A percentile compares a stretch with the other conserved stretches of the same genome.
Conservation (phyloP, 1,140 invertebrate species). For the Ditylenchus dipsaci region DNA sequence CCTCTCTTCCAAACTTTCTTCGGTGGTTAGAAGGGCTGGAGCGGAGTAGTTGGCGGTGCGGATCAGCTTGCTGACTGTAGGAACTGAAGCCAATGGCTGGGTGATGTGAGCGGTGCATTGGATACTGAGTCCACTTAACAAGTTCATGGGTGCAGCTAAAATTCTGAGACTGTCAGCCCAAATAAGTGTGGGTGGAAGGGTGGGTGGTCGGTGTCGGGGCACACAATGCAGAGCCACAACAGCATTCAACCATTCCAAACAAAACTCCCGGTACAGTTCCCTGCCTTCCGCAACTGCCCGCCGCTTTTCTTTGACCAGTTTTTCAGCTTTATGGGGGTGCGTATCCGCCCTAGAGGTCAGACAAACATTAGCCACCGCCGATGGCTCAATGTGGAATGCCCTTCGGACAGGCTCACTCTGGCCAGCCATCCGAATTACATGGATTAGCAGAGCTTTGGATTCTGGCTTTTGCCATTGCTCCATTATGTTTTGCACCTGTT, state of each 20-base stretch:
- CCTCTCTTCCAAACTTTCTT: conserved; percentile 4
- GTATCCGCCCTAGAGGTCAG: neutral
- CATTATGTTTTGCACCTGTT: conserved; percentile 1
- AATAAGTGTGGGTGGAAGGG: conserved; percentile 5
- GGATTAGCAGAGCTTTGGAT: too few species aligned
- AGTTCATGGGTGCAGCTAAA: conserved; percentile 12
- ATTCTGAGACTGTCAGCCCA: conserved; percentile 5
- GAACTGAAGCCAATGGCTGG: neutral
- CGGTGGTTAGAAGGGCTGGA: conserved; percentile 4
- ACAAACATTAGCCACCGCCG: neutral
- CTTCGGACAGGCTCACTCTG: neutral
- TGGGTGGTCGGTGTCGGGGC: neutral
- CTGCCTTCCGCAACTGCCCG: too few species aligned
- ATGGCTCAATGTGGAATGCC: neutral
- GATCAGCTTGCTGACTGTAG: neutral
- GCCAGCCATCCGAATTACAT: too few species aligned
- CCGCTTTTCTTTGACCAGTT: neutral
- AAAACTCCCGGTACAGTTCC: conserved; percentile 7
- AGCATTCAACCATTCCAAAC: conserved; percentile 13
- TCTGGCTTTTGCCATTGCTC: neutral
- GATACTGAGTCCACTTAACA: conserved; percentile 3
- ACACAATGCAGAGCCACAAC: conserved; percentile 8
- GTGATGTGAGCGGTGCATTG: conserved; percentile 7
- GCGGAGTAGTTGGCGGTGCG: conserved; percentile 3
- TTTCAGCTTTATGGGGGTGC: neutral